These are phyloP conservation scores for Erinaceus europaeus DNA, from an alignment of 2,113 vertebrate genomes.

Conservation along the genomic window DNA sequence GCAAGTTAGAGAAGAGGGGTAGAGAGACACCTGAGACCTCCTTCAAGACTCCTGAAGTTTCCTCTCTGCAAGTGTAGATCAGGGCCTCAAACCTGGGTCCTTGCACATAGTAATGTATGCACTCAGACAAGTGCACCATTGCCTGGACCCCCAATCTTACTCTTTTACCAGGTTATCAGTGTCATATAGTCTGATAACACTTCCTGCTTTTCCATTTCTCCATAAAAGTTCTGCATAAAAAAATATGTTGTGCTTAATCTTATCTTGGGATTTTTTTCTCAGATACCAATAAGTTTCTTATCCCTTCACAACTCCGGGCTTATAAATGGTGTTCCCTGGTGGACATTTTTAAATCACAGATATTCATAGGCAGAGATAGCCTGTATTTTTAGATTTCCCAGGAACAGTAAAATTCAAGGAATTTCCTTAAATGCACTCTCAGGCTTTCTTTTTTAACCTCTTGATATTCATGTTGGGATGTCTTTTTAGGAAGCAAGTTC, in stretches of 20 bases:
- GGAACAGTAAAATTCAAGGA: not conserved
- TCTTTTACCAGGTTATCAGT: not conserved
- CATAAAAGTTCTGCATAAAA: not conserved
- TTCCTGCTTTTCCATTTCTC: not conserved
- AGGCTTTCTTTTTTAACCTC: not conserved
- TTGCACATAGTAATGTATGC: too few relatives aligned
- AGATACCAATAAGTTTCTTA: not conserved
- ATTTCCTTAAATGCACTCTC: not conserved
- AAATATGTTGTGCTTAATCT: not conserved
- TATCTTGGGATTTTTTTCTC: not conserved
- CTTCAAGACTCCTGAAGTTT: not conserved
- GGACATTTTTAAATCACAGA: conserved; percentile 1
- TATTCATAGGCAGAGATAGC: not conserved
- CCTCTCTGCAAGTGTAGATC: too few relatives aligned
- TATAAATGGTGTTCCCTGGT: not conserved
- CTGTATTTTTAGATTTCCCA: not conserved
- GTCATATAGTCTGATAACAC: not conserved
- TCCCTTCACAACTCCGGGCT: not conserved
- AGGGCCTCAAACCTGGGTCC: too few relatives aligned
- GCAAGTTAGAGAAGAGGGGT: too few relatives aligned
- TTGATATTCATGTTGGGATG: not conserved
- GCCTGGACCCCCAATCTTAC: too few relatives aligned
- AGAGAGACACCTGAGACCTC: not conserved
- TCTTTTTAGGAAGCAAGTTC: not conserved
- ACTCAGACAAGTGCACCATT: too few relatives aligned